Evolutionary conservation across 1,140 invertebrate species (phyloP).

Genomic region (Condylostylus longicornis): DNA sequence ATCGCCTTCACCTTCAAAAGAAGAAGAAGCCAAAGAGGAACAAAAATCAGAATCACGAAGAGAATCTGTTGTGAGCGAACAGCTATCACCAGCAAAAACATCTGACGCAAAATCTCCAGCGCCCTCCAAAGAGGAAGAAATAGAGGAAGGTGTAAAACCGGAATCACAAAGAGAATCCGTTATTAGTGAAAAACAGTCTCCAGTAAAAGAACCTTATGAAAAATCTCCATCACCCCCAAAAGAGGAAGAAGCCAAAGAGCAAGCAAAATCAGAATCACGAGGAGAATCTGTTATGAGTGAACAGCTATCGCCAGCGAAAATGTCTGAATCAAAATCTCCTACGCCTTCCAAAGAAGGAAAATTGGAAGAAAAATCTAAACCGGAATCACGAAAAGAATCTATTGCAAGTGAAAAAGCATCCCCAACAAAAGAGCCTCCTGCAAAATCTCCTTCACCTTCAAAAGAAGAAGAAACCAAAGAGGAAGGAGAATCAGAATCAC

Average conservation of each 20-base stretch:
- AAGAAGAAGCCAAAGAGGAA: no score
- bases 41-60: conserved; percentile 2
- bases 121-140: conserved; percentile 2
- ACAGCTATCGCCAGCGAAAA: not conserved
- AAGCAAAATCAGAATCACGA: conserved; percentile 6
- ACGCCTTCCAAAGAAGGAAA: conserved; percentile 7
- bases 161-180: conserved; percentile 2
- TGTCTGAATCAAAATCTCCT: conserved; percentile 4
- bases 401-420: not conserved
- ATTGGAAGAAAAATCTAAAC: not conserved
- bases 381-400: conserved; percentile 2
- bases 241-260: no score
- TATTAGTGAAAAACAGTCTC: not conserved
- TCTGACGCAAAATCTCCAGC: not conserved
- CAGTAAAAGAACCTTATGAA: not conserved
- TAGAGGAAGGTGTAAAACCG: no score
- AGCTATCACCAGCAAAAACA: not conserved
- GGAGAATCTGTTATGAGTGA: conserved; percentile 1
- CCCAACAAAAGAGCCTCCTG: no score
- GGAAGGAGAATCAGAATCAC: no score
- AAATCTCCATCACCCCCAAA: conserved; percentile 1
- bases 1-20: not conserved
- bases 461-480: no score
- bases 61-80: conserved; percentile 2
- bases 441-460: not conserved